Evolutionary conservation across 2,888 invertebrate species (phyloP).

Genomic region (Ophion obscuratus): DNA sequence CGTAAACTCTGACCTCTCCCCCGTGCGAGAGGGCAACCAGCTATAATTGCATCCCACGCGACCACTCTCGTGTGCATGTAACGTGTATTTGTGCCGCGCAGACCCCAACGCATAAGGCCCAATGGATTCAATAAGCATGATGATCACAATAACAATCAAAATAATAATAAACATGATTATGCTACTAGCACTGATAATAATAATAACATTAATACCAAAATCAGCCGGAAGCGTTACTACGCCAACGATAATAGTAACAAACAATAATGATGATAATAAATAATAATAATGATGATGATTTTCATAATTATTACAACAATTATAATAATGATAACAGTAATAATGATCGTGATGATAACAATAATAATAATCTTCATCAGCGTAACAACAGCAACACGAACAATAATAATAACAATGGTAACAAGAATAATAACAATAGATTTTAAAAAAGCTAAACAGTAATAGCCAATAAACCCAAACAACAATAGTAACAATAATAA

Average conservation of each 20-base stretch:
- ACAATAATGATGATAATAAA: neutral
- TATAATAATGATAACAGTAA: neutral
- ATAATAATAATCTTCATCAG: neutral
- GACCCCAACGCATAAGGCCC: neutral
- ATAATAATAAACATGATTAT: neutral
- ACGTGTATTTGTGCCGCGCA: slow-evolving; percentile 14
- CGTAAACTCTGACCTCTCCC: slow-evolving; percentile 65
- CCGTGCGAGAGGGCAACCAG: slow-evolving; percentile 30
- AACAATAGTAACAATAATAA: neutral
- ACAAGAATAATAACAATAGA: neutral
- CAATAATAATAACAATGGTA: no score
- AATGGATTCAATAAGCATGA: neutral
- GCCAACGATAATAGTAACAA: neutral
- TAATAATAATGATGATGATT: neutral
- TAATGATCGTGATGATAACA: neutral
- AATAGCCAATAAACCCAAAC: no score
- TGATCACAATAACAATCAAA: neutral
- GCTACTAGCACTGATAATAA: neutral
- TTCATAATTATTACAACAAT: neutral
- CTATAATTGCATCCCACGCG: slow-evolving; percentile 44
- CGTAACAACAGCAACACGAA: no score
- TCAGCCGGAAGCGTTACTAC: neutral
- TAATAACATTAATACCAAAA: neutral
- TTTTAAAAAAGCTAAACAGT: no score
- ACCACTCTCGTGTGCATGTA: slow-evolving; percentile 12